Evolutionary conservation across 1,140 invertebrate genomes (phyloP).

Genomic region (Coelopa frigida): DNA sequence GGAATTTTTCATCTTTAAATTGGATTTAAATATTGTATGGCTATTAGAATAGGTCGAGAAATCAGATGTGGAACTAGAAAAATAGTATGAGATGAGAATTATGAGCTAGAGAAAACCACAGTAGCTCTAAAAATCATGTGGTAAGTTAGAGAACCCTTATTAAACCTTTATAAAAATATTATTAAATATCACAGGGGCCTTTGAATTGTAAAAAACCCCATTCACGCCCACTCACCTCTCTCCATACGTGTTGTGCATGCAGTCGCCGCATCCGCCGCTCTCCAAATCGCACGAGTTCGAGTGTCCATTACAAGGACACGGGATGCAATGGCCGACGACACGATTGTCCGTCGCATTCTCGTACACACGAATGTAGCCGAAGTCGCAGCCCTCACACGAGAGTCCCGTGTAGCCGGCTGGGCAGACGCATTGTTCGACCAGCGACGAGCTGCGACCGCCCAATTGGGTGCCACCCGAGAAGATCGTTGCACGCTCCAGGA

Average conservation of each 20-base stretch:
- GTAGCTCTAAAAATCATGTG: too few relatives aligned
- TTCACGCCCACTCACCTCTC: constrained; percentile 44
- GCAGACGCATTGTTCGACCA: constrained; percentile 59
- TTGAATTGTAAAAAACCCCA: neutral
- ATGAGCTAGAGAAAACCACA: too few relatives aligned
- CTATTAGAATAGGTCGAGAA: too few relatives aligned
- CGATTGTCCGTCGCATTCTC: constrained; percentile 51
- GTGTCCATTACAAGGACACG: constrained; percentile 86
- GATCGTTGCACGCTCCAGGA: constrained; percentile 38
- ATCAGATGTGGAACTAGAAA: too few relatives aligned
- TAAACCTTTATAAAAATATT: too few relatives aligned
- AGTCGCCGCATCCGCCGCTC: constrained; percentile 69
- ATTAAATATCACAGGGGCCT: neutral
- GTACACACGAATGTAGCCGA: constrained; percentile 72
- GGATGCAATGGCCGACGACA: constrained; percentile 62
- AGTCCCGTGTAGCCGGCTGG: constrained; percentile 62
- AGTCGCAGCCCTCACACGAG: constrained; percentile 77
- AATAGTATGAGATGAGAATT: too few relatives aligned
- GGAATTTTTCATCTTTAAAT: too few relatives aligned
- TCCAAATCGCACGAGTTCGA: constrained; percentile 72
- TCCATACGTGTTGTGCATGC: constrained; percentile 58
- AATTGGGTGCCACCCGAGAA: constrained; percentile 41
- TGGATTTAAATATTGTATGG: too few relatives aligned
- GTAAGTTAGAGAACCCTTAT: too few relatives aligned
- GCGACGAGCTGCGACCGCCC: constrained; percentile 26